These are phyloP conservation scores for Zophobas morio DNA, from an alignment of 1,140 invertebrate genomes.

Conservation along the genomic window DNA sequence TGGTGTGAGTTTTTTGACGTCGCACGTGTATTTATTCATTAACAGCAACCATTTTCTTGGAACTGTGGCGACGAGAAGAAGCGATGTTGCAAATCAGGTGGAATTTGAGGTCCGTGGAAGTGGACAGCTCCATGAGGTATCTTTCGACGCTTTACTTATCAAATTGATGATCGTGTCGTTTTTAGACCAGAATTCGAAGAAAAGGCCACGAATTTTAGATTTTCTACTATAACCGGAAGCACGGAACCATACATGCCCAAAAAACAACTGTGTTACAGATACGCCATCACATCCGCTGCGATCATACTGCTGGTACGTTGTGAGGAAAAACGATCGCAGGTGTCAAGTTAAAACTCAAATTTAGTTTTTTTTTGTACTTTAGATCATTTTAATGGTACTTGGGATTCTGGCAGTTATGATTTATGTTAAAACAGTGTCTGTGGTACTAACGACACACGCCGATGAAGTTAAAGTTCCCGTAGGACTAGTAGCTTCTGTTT, in stretches of 20 bases:
- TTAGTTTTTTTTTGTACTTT: not conserved
- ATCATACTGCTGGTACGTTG: slow-evolving; percentile 44
- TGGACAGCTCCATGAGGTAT: slow-evolving; percentile 37
- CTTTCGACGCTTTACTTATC: slow-evolving; percentile 59
- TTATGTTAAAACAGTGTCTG: slow-evolving; percentile 4
- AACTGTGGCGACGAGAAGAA: slow-evolving; percentile 94
- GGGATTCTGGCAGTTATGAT: slow-evolving; percentile 38
- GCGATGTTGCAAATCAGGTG: slow-evolving; percentile 88
- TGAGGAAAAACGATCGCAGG: too few relatives aligned
- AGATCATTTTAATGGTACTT: slow-evolving; percentile 30
- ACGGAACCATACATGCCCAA: slow-evolving; percentile 51
- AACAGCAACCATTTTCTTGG: slow-evolving; percentile 85
- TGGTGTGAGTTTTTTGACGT: slow-evolving; percentile 78
- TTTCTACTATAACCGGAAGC: slow-evolving; percentile 74
- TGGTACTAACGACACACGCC: slow-evolving; percentile 3
- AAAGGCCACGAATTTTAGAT: slow-evolving; percentile 76
- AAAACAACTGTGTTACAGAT: slow-evolving; percentile 4
- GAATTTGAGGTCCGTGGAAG: slow-evolving; percentile 70
- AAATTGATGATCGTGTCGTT: too few relatives aligned
- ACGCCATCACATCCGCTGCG: slow-evolving; percentile 23
- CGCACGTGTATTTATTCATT: not conserved
- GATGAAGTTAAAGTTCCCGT: slow-evolving; percentile 4
- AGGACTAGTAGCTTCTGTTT: not conserved
- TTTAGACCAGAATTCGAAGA: slow-evolving; percentile 77
- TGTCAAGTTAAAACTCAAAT: too few relatives aligned